These are phyloP conservation scores for Temnothorax unifasciatus DNA, from an alignment of 2,888 invertebrate species.

Conservation along the genomic window DNA sequence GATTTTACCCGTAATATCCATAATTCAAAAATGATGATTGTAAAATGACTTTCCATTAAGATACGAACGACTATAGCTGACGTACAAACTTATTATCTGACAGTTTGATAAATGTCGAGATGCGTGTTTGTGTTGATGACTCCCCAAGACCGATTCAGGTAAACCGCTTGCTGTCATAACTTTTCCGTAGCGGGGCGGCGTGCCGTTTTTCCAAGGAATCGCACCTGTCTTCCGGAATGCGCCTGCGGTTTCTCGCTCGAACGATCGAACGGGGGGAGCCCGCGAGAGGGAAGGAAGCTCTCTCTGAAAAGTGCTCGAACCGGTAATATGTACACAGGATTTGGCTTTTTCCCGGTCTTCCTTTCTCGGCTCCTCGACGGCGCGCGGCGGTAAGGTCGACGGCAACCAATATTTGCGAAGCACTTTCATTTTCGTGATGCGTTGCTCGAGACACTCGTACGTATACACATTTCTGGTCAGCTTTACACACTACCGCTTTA, in stretches of 20 bases:
- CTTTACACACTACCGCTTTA: conserved; percentile 68
- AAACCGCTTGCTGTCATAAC: conserved; percentile 11
- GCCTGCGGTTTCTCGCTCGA: conserved; percentile 63
- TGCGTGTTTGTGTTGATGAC: background rate
- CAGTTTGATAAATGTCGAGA: conserved; percentile 20
- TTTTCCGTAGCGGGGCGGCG: conserved; percentile 30
- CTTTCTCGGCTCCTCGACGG: conserved; percentile 47
- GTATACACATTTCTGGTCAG: conserved; percentile 65
- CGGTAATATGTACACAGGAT: conserved; percentile 71
- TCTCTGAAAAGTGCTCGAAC: conserved; percentile 54
- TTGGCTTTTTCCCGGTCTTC: conserved; percentile 68
- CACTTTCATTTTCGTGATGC: conserved; percentile 76
- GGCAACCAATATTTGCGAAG: conserved; percentile 79
- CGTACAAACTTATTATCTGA: conserved; percentile 33
- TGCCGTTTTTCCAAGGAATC: conserved; percentile 55
- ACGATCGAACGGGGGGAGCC: conserved; percentile 23
- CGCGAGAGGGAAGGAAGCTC: conserved; percentile 23
- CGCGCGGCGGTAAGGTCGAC: conserved; percentile 62
- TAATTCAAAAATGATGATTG: conserved; percentile 26
- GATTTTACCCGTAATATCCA: conserved; percentile 53
- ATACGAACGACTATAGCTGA: background rate
- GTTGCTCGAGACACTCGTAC: conserved; percentile 63
- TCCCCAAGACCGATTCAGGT: conserved; percentile 19
- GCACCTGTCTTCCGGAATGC: conserved; percentile 67
- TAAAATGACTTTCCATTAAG: conserved; percentile 22